Base-by-base conservation (phyloP, 1,140 invertebrate species). In the Alviniconcha marisindica region DNA sequence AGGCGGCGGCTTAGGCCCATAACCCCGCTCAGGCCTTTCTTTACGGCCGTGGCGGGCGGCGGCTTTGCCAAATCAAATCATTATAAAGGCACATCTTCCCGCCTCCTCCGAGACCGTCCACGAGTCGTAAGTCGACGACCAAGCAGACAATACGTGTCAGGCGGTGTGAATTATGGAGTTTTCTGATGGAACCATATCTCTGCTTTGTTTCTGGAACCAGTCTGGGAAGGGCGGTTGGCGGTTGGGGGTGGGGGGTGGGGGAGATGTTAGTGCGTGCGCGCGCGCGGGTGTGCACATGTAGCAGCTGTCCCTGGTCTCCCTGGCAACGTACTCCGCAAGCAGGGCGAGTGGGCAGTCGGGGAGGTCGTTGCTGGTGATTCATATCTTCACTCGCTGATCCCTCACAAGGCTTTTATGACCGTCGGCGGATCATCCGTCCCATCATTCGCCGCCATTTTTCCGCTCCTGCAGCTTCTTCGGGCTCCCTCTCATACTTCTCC, bases 61-160 rank as follows among this genome's bases (percentile, higher is more conserved):
- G 36, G 33, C 36, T 38, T 38, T 38, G 69, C 36, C 69, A 71
- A 71, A 71, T 71, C 69, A 71, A 71, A 71, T 71, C 69, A 71
- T 71, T 71, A 71, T 71, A 71, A 71, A 71, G 40, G 69, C 69
- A 71, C 33, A 71, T 71, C 69, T 71, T 33, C 69, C 1, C 18
- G 24, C 69, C 69, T 40, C 28, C 77, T 33, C 38, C 31, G 31
- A 38, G 77, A 51, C 31, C 12, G 38, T 31, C 56, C 44, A 21
- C 5, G 10, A 40, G 31, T 60, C 51, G 51, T 78, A 60, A 78
- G 77, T 78, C 77, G 31, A 51, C 4, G 31, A 71, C 51, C 77
- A 36, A 24, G 48, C 77, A 24, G 51, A 78, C 77, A 54, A 54
- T 78, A 78, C 51, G 60, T 51, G 77, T 78, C 77, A 78, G 77